Percentiles rank a stretch among this genome's conserved stretches.
phyloP scores from a whole-genome alignment of 2,888 invertebrate species.

The Chrysomela aeneicollis region DNA sequence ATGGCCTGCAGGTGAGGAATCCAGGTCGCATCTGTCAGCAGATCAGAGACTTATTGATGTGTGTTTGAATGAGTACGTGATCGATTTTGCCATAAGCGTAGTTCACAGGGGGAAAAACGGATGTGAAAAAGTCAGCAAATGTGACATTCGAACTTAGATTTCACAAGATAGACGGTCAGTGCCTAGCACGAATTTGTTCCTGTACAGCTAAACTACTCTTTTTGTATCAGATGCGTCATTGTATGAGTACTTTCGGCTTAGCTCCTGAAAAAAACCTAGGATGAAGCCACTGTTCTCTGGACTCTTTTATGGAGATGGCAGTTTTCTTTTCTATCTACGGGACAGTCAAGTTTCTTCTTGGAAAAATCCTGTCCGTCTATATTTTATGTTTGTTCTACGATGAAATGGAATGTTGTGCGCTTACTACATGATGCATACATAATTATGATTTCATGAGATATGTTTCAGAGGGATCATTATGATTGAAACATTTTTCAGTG shows the following conservation, averaged over 20 bases:
- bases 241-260: too few relatives aligned
- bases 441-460: too few relatives aligned
- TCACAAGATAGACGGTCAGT: too few relatives aligned
- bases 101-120: not conserved
- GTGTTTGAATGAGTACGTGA: not conserved
- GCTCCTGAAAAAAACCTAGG: too few relatives aligned
- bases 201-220: too few relatives aligned
- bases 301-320: not conserved
- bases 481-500: too few relatives aligned
- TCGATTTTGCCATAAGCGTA: not conserved
- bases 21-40: slow-evolving; percentile 49
- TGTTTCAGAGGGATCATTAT: too few relatives aligned
- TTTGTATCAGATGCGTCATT: too few relatives aligned
- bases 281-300: not conserved
- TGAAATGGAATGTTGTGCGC: not conserved
- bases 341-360: not conserved
- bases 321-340: not conserved
- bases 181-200: too few relatives aligned
- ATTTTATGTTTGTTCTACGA: not conserved
- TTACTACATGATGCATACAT: too few relatives aligned
- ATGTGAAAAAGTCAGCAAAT: too few relatives aligned
- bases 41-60: slow-evolving; percentile 27
- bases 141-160: too few relatives aligned
- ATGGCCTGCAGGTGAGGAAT: slow-evolving; percentile 47
- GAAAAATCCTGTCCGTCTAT: not conserved